Conservation (phyloP, 2,888 invertebrate species). For the Drosophila nigricruria region DNA sequence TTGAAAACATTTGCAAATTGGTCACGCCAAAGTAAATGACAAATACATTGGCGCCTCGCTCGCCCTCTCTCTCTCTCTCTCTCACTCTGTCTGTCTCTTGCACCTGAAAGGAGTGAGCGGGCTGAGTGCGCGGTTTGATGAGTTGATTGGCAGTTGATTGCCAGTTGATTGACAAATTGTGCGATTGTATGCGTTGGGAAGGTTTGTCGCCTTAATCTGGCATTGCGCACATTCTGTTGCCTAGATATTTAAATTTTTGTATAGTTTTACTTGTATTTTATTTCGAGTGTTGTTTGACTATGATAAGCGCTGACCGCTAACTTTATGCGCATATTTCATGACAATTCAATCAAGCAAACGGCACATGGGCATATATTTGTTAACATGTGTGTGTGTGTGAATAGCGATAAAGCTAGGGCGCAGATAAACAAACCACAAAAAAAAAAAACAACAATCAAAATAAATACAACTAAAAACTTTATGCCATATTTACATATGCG, state of each 20-base stretch:
- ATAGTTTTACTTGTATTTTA: constrained; percentile 18
- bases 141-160: constrained; percentile 66
- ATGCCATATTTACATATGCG: constrained; percentile 50
- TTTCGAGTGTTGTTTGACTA: constrained; percentile 11
- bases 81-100: not conserved
- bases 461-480: constrained; percentile 27
- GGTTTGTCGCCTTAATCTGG: constrained; percentile 39
- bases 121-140: constrained; percentile 16
- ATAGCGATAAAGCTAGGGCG: constrained; percentile 53
- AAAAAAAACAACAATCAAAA: constrained; percentile 22
- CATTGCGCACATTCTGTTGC: constrained; percentile 37
- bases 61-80: not conserved
- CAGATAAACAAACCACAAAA: constrained; percentile 42
- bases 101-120: constrained; percentile 4
- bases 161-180: constrained; percentile 71
- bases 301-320: constrained; percentile 55
- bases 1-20: constrained; percentile 61
- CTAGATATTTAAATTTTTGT: constrained; percentile 26
- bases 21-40: constrained; percentile 39
- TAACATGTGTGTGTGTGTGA: constrained; percentile 2
- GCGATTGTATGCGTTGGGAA: constrained; percentile 39
- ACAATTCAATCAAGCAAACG: constrained; percentile 55
- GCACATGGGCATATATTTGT: constrained; percentile 19
- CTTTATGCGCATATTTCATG: constrained; percentile 52
- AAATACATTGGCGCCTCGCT: constrained; percentile 19